Conservation (phyloP, 1,140 invertebrate species). For the Lasioglossum albipes region DNA sequence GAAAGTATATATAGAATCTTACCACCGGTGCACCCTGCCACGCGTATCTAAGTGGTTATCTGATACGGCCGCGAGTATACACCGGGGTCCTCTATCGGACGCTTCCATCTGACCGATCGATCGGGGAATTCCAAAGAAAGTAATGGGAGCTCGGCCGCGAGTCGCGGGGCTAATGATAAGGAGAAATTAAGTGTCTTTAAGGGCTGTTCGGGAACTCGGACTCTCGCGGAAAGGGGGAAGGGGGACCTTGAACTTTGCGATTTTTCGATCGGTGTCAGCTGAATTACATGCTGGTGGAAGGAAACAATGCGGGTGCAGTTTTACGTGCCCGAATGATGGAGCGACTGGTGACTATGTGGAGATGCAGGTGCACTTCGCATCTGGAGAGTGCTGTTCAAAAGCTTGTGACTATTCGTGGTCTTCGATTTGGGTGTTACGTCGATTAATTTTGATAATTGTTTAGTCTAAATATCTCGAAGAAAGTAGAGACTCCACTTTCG, state of each 20-base stretch:
- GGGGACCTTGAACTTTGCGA: background rate
- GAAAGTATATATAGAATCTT: constrained; percentile 63
- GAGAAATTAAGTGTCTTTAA: background rate
- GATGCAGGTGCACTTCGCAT: no score
- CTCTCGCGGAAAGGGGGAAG: background rate
- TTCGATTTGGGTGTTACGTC: no score
- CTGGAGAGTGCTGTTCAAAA: no score
- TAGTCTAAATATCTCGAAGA: no score
- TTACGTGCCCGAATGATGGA: no score
- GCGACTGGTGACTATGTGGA: no score
- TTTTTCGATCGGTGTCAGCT: background rate
- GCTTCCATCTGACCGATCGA: constrained; percentile 70
- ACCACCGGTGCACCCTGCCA: constrained; percentile 61
- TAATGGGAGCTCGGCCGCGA: constrained; percentile 23
- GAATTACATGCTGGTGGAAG: no score
- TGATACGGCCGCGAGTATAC: constrained; percentile 66
- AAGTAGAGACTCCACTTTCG: no score
- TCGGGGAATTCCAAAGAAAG: constrained; percentile 62
- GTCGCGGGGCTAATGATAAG: constrained; percentile 57
- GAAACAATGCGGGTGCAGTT: no score
- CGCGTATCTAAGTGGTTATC: constrained; percentile 71
- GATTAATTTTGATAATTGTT: no score
- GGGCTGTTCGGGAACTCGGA: background rate
- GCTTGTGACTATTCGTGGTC: no score
- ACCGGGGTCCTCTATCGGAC: constrained; percentile 64